Base-by-base conservation (phyloP, 2,797 vertebrate genomes). In the Echiichthys vipera region DNA sequence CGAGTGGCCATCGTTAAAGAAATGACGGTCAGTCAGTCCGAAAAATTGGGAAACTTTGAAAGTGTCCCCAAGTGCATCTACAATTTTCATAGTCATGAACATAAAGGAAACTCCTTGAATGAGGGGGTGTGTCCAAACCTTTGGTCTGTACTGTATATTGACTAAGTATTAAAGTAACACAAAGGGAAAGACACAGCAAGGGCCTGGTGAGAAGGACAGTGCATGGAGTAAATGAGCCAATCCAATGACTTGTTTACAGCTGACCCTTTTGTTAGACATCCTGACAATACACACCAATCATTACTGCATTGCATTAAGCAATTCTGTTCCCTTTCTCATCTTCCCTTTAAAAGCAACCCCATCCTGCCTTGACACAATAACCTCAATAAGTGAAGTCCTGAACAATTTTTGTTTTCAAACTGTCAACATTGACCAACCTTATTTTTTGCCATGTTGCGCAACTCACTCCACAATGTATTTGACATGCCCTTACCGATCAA, bases 341-440 rank as follows among this genome's bases (percentile, higher is more conserved):
- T 51, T 54, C 2, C 20, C 32, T 85, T 69, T 51, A 49, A 65
- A 61, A 36, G 29, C 51, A 51, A 5, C 78, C 85, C 75, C 71
- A 77, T 90, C 85, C 73, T 73, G 73, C 24, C 18, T 71, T 74
- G 75, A 78, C 62, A 83, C 64, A 57, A 65, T 72, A 78, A 77
- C 68, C 66, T 62, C 51, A 55, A 62, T 30, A 22, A 39, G 53
- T 39, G 69, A 59, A 58, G 15, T 42, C 74, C 49, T 13, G 4
- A 71, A 62, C 37, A 2, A 55, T 71, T 78, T 71, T 74, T 70
- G 66, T 81, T 74, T 85, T 53, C 18, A 37, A 36, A 20, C 73
- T 68, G 80, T 79, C 85, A 84, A 67, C 71, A n/a, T 84, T 83
- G 81, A 83, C 50, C 78, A 76, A 79, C 53, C n/a, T 55, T 65